Percentiles rank a stretch among this genome's conserved stretches.
phyloP scores from a whole-genome alignment of 2,797 vertebrate species.

The Sarcophilus harrisii region DNA sequence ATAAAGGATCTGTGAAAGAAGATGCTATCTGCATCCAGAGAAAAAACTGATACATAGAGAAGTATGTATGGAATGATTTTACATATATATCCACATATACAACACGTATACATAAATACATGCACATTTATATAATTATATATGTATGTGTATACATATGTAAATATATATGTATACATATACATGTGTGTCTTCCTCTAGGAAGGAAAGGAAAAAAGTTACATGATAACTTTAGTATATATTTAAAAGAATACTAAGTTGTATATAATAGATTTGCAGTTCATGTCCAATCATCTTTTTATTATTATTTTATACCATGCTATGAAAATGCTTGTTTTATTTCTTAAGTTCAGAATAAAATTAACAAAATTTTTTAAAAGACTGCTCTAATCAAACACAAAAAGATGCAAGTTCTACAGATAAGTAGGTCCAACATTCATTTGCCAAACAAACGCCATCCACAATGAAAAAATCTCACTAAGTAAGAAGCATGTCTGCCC shows the following conservation, averaged over 20 bases:
- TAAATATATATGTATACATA: no score
- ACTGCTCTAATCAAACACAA: constrained; percentile 45
- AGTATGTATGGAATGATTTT: neutral
- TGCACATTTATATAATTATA: no score
- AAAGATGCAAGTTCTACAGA: constrained; percentile 40
- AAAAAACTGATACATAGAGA: neutral
- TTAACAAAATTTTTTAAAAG: neutral
- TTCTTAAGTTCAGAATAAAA: neutral
- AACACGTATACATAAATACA: no score
- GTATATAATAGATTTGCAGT: neutral
- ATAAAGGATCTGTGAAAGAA: neutral
- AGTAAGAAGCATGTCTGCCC: neutral
- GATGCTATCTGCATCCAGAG: neutral
- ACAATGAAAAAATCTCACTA: neutral
- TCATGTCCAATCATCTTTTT: neutral
- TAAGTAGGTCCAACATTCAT: constrained; percentile 34
- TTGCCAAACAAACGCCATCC: neutral
- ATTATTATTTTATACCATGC: neutral
- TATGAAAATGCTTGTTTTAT: neutral
- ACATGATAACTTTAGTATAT: neutral
- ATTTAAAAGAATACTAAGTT: neutral
- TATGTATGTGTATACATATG: no score
- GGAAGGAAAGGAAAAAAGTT: neutral
- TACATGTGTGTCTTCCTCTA: neutral
- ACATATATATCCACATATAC: neutral